Conservation (phyloP, 2,888 invertebrate genomes). For the Homarus gammarus region DNA sequence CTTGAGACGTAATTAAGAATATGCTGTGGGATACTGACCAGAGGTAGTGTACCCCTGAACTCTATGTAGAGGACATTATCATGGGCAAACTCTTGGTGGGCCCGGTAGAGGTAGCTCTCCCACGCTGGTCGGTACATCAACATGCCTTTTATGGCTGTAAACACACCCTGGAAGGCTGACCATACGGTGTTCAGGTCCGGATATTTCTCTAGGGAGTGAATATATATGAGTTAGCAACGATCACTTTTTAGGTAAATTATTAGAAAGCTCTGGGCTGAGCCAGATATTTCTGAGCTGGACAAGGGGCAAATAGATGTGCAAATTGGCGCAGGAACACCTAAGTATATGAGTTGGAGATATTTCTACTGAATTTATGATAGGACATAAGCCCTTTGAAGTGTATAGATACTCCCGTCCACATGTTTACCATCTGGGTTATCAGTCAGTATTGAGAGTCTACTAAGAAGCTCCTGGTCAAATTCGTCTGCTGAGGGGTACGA, state of each 20-base stretch:
- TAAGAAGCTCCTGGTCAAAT: conserved; percentile 77
- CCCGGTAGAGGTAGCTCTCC: conserved; percentile 85
- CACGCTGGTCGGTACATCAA: conserved; percentile 84
- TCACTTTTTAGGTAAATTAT: too few relatives aligned
- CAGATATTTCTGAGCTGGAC: too few relatives aligned
- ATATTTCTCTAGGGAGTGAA: conserved; percentile 77
- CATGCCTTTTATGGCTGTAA: conserved; percentile 82
- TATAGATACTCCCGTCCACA: too few relatives aligned
- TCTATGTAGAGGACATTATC: conserved; percentile 87
- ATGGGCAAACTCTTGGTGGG: conserved; percentile 83
- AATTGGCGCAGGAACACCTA: too few relatives aligned
- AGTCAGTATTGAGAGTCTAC: conserved; percentile 30
- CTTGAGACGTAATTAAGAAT: too few relatives aligned
- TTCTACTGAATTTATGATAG: too few relatives aligned
- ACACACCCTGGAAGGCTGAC: conserved; percentile 83
- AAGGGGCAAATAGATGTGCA: too few relatives aligned
- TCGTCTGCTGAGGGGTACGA: conserved; percentile 76
- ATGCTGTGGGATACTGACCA: conserved; percentile 74
- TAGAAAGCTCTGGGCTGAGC: too few relatives aligned
- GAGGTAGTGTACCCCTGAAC: conserved; percentile 83
- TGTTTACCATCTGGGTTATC: conserved; percentile 43
- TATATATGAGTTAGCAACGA: too few relatives aligned
- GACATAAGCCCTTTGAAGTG: too few relatives aligned
- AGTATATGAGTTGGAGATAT: too few relatives aligned
- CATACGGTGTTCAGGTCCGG: conserved; percentile 81